Percentiles rank a stretch among this genome's conserved stretches.
Evolutionary conservation across 2,888 invertebrate genomes (phyloP).

Genomic region (Eupithecia insigniata): DNA sequence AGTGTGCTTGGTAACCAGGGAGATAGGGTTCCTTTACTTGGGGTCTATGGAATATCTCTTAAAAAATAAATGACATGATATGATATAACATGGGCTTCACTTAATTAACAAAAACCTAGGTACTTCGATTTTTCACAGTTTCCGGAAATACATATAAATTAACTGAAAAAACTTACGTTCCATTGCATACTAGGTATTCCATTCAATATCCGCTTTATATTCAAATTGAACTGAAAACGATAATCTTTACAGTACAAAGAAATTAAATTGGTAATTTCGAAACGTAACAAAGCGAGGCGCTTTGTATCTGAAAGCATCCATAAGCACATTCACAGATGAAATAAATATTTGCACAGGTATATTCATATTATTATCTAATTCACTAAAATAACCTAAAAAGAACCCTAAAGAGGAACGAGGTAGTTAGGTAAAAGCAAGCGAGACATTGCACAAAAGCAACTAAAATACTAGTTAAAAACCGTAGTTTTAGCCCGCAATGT

Average conservation of each 20-base stretch:
- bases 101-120: not conserved
- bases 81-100: not conserved
- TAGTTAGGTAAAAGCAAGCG: slow-evolving; percentile 52
- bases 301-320: too few species aligned
- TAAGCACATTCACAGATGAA: too few species aligned
- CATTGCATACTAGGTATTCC: too few species aligned
- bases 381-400: not conserved
- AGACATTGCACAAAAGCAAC: slow-evolving; percentile 70
- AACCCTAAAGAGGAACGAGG: slow-evolving; percentile 37
- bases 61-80: not conserved
- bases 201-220: not conserved
- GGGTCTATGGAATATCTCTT: not conserved
- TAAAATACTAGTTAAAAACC: slow-evolving; percentile 77
- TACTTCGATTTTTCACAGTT: not conserved
- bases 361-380: slow-evolving; percentile 32
- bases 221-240: not conserved
- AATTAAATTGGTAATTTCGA: too few species aligned
- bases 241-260: too few species aligned
- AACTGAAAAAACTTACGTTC: not conserved
- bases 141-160: not conserved
- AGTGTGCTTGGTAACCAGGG: slow-evolving; percentile 8
- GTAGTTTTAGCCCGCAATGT: slow-evolving; percentile 75
- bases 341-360: not conserved
- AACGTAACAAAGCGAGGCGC: too few species aligned
- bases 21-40: slow-evolving; percentile 11